Percentiles rank a stretch among this genome's conserved stretches.
Evolutionary conservation across 2,888 invertebrate genomes (phyloP).

Genomic region (Drosophila nr. medialis): DNA sequence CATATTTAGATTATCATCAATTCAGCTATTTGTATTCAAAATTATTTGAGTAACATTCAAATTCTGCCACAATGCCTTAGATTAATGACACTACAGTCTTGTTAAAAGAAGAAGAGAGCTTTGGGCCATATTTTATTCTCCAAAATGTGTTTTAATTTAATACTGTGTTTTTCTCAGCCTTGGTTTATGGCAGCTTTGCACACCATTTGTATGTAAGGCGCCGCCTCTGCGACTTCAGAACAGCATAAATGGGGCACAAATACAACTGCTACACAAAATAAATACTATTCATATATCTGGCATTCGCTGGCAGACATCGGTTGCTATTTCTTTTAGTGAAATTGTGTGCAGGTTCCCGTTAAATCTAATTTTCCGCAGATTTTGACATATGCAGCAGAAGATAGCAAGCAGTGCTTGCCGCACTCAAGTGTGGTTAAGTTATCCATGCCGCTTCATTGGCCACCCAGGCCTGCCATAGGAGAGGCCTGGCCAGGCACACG

Average conservation of each 20-base stretch:
- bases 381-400: conserved; percentile 48
- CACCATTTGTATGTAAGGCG: conserved; percentile 42
- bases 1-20: neutral
- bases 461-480: conserved; percentile 1
- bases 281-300: conserved; percentile 51
- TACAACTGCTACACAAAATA: conserved; percentile 55
- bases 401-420: conserved; percentile 18
- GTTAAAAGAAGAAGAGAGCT: conserved; percentile 5
- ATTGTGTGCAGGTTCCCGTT: conserved; percentile 14
- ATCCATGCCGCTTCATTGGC: conserved; percentile 54
- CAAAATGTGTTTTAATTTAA: conserved; percentile 11
- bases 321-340: conserved; percentile 5
- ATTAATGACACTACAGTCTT: conserved; percentile 9
- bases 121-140: neutral
- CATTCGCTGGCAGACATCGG: conserved; percentile 15
- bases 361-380: conserved; percentile 77
- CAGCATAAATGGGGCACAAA: conserved; percentile 43
- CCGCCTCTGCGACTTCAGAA: conserved; percentile 23
- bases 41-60: neutral
- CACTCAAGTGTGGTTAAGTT: conserved; percentile 48
- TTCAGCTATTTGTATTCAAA: neutral
- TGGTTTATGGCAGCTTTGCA: conserved; percentile 24
- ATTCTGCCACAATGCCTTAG: neutral
- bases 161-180: neutral
- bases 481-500: neutral